These are phyloP conservation scores for Crossocerus cetratus DNA, from an alignment of 2,888 invertebrate species.

Conservation along the genomic window DNA sequence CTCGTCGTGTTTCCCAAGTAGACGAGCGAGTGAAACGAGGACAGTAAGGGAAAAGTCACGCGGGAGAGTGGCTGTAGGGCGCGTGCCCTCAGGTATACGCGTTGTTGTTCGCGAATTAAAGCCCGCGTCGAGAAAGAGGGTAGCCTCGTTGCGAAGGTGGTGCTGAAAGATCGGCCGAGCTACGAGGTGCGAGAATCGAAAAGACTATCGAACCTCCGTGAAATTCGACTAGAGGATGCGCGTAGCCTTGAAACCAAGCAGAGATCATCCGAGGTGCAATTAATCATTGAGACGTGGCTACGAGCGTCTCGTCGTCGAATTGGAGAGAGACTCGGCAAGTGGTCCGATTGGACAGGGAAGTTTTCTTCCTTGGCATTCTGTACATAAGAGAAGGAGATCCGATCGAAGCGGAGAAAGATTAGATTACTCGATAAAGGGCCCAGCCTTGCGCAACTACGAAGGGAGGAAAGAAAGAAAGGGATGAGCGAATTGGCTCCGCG, in stretches of 20 bases:
- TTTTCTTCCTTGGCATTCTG: constrained; percentile 23
- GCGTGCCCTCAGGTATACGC: constrained; percentile 16
- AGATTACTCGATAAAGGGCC: not conserved
- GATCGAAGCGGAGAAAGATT: constrained; percentile 1
- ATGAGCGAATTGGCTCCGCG: constrained; percentile 16
- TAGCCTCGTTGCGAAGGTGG: constrained; percentile 40
- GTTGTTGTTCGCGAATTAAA: not conserved
- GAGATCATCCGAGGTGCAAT: constrained; percentile 28
- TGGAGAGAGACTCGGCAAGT: constrained; percentile 10
- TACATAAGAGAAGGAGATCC: constrained; percentile 10
- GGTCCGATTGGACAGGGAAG: constrained; percentile 14
- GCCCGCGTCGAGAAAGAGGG: not conserved
- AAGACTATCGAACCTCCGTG: constrained; percentile 23
- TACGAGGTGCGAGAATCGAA: not conserved
- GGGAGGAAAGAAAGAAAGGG: not conserved
- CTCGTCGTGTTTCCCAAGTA: constrained; percentile 56
- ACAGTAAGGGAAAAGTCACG: constrained; percentile 16
- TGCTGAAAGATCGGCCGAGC: constrained; percentile 27
- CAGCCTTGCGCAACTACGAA: constrained; percentile 8
- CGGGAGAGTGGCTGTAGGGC: constrained; percentile 9
- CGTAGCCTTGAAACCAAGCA: constrained; percentile 15
- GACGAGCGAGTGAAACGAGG: constrained; percentile 63
- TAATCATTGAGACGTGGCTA: constrained; percentile 39
- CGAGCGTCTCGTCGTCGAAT: constrained; percentile 30
- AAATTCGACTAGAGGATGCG: constrained; percentile 24